A percentile compares a stretch with the other conserved stretches of the same genome.
Evolutionary conservation across 2,888 invertebrate genomes (phyloP).

Genomic region (Himalopsyche japonica): DNA sequence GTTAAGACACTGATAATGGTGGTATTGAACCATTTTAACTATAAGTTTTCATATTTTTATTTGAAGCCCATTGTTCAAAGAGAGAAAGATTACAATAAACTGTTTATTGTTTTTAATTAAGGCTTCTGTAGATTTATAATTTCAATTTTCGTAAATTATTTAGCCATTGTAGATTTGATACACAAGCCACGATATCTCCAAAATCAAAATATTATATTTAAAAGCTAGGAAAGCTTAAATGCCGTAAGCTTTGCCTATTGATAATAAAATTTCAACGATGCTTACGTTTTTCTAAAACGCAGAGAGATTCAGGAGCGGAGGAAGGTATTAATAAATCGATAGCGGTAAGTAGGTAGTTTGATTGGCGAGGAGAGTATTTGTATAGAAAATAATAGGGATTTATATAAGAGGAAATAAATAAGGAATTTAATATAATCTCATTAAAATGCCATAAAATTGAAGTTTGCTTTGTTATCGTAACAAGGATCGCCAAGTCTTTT

Average conservation of each 20-base stretch:
- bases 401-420: neutral
- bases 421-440: constrained; percentile 1
- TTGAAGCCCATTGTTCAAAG: too few relatives aligned
- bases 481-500: neutral
- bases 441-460: neutral
- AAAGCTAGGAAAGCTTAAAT: neutral
- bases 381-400: neutral
- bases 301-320: neutral
- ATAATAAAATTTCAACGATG: neutral
- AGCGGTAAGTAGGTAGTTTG: neutral
- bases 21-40: too few relatives aligned
- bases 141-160: too few relatives aligned
- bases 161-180: too few relatives aligned
- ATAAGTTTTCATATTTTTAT: too few relatives aligned
- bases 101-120: too few relatives aligned
- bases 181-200: neutral
- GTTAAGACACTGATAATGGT: too few relatives aligned
- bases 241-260: neutral
- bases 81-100: too few relatives aligned
- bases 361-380: neutral
- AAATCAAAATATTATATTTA: neutral
- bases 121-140: too few relatives aligned
- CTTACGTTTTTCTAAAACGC: neutral
- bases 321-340: neutral
- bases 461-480: neutral